phyloP scores from a whole-genome alignment of 2,113 vertebrate species.

The Myiagra hebetior region DNA sequence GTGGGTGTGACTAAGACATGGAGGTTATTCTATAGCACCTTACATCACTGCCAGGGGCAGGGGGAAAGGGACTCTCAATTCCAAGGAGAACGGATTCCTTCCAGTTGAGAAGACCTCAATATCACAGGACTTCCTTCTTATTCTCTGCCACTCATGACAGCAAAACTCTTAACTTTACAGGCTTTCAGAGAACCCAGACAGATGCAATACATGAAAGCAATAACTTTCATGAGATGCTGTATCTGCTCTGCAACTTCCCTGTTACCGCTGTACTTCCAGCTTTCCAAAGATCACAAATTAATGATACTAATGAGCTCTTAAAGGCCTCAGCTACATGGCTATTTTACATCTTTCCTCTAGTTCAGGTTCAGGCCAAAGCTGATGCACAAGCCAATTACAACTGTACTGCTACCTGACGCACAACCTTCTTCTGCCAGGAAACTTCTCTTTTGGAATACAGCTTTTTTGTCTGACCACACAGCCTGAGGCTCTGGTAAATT shows the following conservation, averaged over 20 bases:
- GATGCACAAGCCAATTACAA: neutral
- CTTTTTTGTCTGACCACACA: neutral
- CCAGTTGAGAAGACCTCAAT: neutral
- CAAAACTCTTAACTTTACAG: neutral
- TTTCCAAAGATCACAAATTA: neutral
- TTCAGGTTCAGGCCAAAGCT: neutral
- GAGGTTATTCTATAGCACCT: neutral
- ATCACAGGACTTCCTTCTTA: neutral
- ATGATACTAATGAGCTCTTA: neutral
- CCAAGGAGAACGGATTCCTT: neutral
- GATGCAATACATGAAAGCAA: neutral
- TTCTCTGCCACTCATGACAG: neutral
- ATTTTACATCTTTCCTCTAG: neutral
- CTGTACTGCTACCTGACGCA: neutral
- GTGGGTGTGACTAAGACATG: neutral
- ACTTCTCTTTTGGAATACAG: neutral
- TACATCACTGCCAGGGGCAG: neutral
- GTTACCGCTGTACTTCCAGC: neutral
- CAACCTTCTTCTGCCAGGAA: neutral
- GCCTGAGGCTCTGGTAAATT: neutral
- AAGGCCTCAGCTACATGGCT: neutral
- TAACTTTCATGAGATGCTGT: neutral
- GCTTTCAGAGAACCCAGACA: neutral
- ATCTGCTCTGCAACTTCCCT: neutral
- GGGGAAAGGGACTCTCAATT: neutral